Evolutionary conservation across 2,888 invertebrate genomes (phyloP).

Genomic region (Lasiommata megera): DNA sequence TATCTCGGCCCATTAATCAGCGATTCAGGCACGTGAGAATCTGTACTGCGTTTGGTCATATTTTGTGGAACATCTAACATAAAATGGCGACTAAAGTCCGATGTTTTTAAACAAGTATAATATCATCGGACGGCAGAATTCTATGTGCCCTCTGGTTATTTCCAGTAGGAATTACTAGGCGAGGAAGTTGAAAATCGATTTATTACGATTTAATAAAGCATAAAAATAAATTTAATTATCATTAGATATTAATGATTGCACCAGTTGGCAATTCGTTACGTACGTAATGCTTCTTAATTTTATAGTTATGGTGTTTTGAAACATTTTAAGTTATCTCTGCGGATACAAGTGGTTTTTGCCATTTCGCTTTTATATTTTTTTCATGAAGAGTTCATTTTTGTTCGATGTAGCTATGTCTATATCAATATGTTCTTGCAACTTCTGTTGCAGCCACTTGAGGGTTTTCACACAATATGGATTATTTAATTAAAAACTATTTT

Average conservation of each 20-base stretch:
- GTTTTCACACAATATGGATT: too few species aligned
- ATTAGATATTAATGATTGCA: background rate
- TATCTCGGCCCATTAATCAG: constrained; percentile 26
- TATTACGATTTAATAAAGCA: background rate
- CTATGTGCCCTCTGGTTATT: too few species aligned
- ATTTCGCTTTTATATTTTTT: too few species aligned
- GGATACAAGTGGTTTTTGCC: too few species aligned
- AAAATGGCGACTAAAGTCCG: background rate
- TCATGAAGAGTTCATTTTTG: too few species aligned
- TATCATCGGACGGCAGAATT: too few species aligned
- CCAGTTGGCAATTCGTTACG: background rate
- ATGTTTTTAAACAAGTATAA: too few species aligned
- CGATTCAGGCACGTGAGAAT: constrained; percentile 14
- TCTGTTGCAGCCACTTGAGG: too few species aligned
- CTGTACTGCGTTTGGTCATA: background rate
- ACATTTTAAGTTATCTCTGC: background rate
- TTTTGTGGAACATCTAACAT: background rate
- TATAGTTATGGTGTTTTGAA: background rate
- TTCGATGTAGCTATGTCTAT: too few species aligned
- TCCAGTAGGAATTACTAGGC: too few species aligned
- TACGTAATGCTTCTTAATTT: background rate
- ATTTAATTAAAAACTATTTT: too few species aligned
- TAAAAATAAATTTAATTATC: background rate
- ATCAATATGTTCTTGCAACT: too few species aligned
- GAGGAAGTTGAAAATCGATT: background rate